Base-by-base conservation (phyloP, 2,797 vertebrate species). In the Coendou prehensilis region DNA sequence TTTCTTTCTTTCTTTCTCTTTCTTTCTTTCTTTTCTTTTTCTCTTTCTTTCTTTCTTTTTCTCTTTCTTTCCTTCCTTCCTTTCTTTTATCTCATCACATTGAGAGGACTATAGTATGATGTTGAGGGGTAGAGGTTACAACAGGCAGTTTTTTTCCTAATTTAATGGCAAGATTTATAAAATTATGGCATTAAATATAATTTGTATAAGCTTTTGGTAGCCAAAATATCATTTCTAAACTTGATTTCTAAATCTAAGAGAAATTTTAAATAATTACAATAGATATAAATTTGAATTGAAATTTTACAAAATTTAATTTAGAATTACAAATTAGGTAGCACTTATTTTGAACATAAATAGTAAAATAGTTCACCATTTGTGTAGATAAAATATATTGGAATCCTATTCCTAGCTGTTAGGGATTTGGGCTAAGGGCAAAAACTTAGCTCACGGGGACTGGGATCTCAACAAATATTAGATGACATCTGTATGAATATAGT, bases 241-340 rank as follows among this genome's bases (percentile, higher is more conserved):
- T 71, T 78, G 37, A 67, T 85, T 89, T 87, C 30, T 83, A 93
- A 87, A 52, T 33, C 2, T 89, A 67, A 79, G 23, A 73, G 18
- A 82, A 69, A 5, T 30, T 79, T 93, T 92, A 15, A 94, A 81
- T 81, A 81, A 59, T 18, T 3, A 9, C 1, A 80, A 69, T 63
- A 52, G 28, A 23, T 52, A 67, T 26, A 78, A 61, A 75, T 97
- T 93, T 92, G 20, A 87, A 63, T 63, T 87, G n/a, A 87, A 94
- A 92, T 78, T 63, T 50, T 50, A 17, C 0, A 67, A 61, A 87
- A 75, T 69, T 83, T 76, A 47, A 80, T 30, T 50, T 82, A 67
- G 61, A 94, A 75, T 86, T 30, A 18, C 28, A 81, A 84, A 78
- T 11, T 81, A 67, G 28, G 15, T 14, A 13, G 45, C 30, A 57